Evolutionary conservation across 2,888 invertebrate genomes (phyloP), one percentile per base, ranked within the genome.

Genomic region (Pseudoips prasinana): DNA sequence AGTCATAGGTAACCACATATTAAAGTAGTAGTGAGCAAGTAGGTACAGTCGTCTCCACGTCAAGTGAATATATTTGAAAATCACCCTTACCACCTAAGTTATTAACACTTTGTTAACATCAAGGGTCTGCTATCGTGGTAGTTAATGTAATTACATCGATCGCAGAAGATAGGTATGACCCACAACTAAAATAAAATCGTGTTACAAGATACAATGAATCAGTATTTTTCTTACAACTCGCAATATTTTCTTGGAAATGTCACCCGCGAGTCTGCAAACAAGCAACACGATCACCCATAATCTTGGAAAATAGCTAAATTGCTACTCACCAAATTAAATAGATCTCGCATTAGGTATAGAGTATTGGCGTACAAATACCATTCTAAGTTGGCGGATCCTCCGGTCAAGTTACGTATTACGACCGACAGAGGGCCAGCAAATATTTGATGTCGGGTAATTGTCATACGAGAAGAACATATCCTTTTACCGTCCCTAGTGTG

Each of bases 381-480:
- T 8, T 10, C 1, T 33, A 46, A 1, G 25, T 10, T 63, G 57
- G 68, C n/a, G 0, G 0, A 0, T 1, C 7, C 10, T 8, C 37
- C 62, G 67, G 64, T 86, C 85, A 62, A 62, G 74, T 86, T 84
- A 80, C 85, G 70, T 68, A 72, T 84, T 74, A 84, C 84, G 80
- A 69, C 62, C 80, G 63, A 62, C 75, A 71, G 75, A 79, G 83
- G 83, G 77, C 78, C 73, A 70, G 79, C 84, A 83, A 84, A 84
- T 83, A 81, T 86, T 87, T 84, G 82, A 80, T 67, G 71, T 74
- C 64, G 58, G 48, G 77, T 85, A 86, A 86, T 87, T 86, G 87
- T 70, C 84, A 87, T 63, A 66, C 56, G 86, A 86, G 73, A 78
- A 46, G 62, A 45, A 46, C 47, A 46, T 46, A 54, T 67, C 79